These are phyloP conservation scores for Acanthococcus lagerstroemiae DNA, from an alignment of 2,888 invertebrate genomes.

Conservation along the genomic window DNA sequence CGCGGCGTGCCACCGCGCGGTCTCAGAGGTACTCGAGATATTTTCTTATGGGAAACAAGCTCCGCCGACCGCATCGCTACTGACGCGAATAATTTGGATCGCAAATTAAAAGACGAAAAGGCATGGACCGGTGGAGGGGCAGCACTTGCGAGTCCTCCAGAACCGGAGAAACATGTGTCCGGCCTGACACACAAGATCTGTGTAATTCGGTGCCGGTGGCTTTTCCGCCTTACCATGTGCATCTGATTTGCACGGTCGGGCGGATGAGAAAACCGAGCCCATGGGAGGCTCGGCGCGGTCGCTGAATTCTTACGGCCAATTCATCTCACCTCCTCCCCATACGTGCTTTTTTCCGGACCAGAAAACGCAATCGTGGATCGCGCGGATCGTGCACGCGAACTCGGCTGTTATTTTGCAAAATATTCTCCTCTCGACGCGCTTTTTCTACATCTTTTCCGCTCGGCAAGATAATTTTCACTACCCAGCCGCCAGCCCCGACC, in stretches of 20 bases:
- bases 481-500: no score
- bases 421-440: neutral
- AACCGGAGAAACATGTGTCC: neutral
- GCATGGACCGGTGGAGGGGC: neutral
- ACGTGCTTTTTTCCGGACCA: no score
- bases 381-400: neutral
- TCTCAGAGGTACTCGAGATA: neutral
- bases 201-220: neutral
- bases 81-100: neutral
- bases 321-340: no score
- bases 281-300: neutral
- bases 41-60: no score
- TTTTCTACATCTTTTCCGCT: no score
- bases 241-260: neutral
- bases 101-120: neutral
- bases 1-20: neutral
- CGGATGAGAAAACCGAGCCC: neutral
- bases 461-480: no score
- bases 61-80: no score
- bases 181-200: neutral
- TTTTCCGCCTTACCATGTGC: no score
- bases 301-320: neutral
- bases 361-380: no score
- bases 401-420: neutral
- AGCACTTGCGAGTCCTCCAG: neutral